Evolutionary conservation across 2,888 invertebrate species (phyloP).

Genomic region (Hydrotaea cyrtoneurina): DNA sequence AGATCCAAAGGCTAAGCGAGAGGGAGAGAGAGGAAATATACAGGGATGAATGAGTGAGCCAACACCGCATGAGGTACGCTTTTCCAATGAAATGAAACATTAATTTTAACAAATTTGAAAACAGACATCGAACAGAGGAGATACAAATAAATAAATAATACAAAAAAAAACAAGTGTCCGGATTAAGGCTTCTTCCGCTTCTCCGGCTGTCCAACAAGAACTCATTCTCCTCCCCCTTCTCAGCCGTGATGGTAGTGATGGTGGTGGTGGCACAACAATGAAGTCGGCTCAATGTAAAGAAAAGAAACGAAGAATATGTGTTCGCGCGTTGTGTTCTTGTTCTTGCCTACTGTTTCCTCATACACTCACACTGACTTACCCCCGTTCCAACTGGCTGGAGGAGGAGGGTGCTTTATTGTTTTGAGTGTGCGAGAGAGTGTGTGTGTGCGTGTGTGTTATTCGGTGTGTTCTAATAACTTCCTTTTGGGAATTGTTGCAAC

Average conservation of each 20-base stretch:
- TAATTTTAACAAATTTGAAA: constrained; percentile 61
- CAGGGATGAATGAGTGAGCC: constrained; percentile 7
- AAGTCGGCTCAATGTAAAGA: constrained; percentile 29
- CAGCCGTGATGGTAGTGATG: constrained; percentile 1
- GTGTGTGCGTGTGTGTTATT: constrained; percentile 34
- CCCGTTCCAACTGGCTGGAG: not conserved
- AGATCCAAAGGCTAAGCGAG: constrained; percentile 27
- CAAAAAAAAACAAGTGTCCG: constrained; percentile 73
- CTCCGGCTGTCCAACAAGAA: not conserved
- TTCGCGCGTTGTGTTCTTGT: constrained; percentile 32
- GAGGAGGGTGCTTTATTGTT: not conserved
- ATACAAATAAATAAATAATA: constrained; percentile 1
- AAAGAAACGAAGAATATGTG: constrained; percentile 66
- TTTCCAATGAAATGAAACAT: constrained; percentile 65
- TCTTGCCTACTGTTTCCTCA: constrained; percentile 21
- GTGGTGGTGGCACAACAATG: constrained; percentile 55
- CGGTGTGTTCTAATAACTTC: constrained; percentile 53
- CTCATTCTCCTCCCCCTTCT: constrained; percentile 3
- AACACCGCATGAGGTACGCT: constrained; percentile 58
- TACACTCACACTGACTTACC: constrained; percentile 2
- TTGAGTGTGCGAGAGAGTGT: not conserved
- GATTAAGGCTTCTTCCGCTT: constrained; percentile 71
- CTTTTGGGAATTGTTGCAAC: constrained; percentile 54
- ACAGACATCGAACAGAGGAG: constrained; percentile 36
- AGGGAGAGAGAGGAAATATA: constrained; percentile 20